Conservation (phyloP, 1,140 invertebrate species). For the Vollenhovia emeryi region DNA sequence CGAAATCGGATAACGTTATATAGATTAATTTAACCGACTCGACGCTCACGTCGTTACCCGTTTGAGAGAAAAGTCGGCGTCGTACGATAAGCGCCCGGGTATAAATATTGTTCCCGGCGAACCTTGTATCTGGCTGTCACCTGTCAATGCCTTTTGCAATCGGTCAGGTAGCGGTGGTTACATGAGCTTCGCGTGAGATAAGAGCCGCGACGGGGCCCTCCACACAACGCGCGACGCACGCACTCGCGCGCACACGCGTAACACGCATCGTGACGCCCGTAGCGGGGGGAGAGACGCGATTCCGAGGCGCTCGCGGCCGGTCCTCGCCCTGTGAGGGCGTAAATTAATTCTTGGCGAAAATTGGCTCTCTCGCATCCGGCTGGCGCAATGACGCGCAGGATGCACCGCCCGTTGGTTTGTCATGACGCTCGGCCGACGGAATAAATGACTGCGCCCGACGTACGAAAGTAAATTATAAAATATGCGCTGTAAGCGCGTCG, state of each 20-base stretch:
- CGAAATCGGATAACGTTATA: not conserved
- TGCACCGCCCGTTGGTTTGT: constrained; percentile 10
- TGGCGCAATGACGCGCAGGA: constrained; percentile 44
- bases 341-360: constrained; percentile 45
- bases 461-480: constrained; percentile 58
- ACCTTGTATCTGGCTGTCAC: constrained; percentile 53
- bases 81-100: constrained; percentile 14
- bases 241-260: constrained; percentile 54
- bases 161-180: constrained; percentile 15
- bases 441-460: constrained; percentile 42
- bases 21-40: constrained; percentile 34
- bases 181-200: constrained; percentile 66
- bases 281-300: not conserved
- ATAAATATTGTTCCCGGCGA: constrained; percentile 34
- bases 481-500: constrained; percentile 41
- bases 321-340: constrained; percentile 14
- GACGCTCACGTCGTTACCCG: not conserved
- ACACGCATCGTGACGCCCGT: not conserved
- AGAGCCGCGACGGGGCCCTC: too few species aligned
- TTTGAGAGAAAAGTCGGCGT: not conserved
- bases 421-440: constrained; percentile 9
- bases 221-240: constrained; percentile 65
- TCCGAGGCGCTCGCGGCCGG: not conserved
- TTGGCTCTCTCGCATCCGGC: not conserved
- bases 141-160: constrained; percentile 45